Evolutionary conservation across 2,888 invertebrate species (phyloP).

Genomic region (Acrocyrtus sp.): DNA sequence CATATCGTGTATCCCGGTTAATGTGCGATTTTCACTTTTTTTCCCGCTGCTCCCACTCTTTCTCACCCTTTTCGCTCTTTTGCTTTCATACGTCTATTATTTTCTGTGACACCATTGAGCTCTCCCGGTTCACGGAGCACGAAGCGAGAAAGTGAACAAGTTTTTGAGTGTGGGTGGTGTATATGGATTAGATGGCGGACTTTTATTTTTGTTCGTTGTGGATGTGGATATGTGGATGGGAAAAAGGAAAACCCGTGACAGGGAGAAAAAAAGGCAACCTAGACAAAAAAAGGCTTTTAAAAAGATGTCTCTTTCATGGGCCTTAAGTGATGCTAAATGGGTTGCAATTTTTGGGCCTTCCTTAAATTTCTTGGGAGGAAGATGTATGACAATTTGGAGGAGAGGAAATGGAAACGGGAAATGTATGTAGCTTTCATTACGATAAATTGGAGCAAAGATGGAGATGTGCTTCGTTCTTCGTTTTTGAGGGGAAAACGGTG

Average conservation of each 20-base stretch:
- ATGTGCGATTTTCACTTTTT: not conserved
- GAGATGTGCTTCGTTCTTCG: no score
- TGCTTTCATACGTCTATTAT: constrained; percentile 23
- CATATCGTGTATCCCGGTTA: not conserved
- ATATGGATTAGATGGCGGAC: no score
- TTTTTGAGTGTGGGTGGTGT: no score
- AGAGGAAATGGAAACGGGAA: no score
- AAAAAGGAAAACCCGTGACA: constrained; percentile 4
- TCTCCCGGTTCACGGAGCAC: constrained; percentile 13
- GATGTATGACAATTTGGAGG: no score
- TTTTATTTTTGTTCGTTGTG: no score
- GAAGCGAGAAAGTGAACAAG: no score
- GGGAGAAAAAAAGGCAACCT: no score
- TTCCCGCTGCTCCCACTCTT: constrained; percentile 10
- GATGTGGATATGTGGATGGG: not conserved
- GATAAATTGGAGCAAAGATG: no score
- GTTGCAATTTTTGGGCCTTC: constrained; percentile 18
- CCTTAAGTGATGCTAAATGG: constrained; percentile 36
- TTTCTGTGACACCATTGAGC: constrained; percentile 28
- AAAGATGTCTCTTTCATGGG: constrained; percentile 25
- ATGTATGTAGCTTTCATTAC: no score
- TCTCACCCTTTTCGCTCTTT: constrained; percentile 11
- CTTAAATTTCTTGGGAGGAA: not conserved
- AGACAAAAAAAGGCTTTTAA: constrained; percentile 19
- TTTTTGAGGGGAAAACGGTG: no score